A percentile compares a stretch with the other conserved stretches of the same genome.
phyloP scores from a whole-genome alignment of 2,797 vertebrate species.

The Peromyscus eremicus region DNA sequence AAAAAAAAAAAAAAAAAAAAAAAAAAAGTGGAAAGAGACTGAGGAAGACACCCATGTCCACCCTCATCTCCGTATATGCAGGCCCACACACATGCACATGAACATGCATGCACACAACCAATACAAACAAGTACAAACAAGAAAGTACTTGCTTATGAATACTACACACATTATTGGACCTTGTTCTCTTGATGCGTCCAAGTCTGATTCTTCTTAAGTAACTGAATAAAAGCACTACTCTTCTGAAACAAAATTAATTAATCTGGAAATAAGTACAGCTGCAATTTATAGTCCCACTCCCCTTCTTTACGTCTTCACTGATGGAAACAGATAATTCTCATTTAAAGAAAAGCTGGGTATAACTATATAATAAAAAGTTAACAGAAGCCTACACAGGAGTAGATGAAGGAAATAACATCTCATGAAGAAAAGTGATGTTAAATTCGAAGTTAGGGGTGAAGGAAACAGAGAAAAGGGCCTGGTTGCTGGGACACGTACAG shows the following conservation, averaged over 20 bases:
- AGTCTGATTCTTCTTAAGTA: constrained; percentile 23
- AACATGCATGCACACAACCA: background rate
- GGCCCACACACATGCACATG: background rate
- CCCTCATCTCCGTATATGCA: background rate
- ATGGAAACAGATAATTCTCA: constrained; percentile 21
- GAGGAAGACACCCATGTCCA: background rate
- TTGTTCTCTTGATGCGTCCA: constrained; percentile 31
- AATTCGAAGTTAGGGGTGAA: background rate
- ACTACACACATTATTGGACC: background rate
- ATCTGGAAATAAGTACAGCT: background rate
- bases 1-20: background rate
- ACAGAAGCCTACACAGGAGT: background rate
- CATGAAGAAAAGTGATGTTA: background rate
- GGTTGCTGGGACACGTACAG: background rate
- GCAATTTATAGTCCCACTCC: constrained; percentile 1
- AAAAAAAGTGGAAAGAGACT: background rate
- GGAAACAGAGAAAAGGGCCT: background rate
- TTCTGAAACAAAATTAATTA: background rate
- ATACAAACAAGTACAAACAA: background rate
- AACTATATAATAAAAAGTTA: constrained; percentile 1
- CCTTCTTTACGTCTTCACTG: background rate
- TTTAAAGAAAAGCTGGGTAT: constrained; percentile 9
- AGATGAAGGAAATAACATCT: background rate
- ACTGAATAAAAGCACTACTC: constrained; percentile 11
- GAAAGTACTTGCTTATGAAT: background rate